phyloP scores from a whole-genome alignment of 2,888 invertebrate genomes.

The Mythimna albipuncta region DNA sequence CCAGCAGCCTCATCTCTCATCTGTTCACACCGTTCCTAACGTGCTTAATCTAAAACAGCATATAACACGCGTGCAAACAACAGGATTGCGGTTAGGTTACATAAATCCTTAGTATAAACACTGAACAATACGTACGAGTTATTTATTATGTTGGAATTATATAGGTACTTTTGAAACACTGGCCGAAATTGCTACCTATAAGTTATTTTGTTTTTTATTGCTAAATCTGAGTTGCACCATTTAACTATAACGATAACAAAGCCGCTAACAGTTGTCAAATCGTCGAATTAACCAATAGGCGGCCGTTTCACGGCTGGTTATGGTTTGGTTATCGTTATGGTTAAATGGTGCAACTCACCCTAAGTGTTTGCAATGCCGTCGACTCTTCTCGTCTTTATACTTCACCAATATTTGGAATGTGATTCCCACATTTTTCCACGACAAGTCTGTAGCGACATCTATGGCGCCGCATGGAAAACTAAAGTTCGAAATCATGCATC shows the following conservation, averaged over 20 bases:
- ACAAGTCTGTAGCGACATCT: background rate
- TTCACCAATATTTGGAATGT: too few relatives aligned
- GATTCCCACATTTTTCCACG: too few relatives aligned
- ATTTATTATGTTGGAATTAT: constrained; percentile 45
- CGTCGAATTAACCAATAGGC: too few relatives aligned
- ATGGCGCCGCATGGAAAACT: too few relatives aligned
- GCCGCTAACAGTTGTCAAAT: too few relatives aligned
- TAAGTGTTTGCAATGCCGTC: background rate
- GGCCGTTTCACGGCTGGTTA: too few relatives aligned
- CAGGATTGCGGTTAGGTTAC: constrained; percentile 58
- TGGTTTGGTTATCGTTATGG: too few relatives aligned
- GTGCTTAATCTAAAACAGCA: constrained; percentile 65
- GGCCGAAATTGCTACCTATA: background rate
- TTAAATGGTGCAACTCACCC: too few relatives aligned
- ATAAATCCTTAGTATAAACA: constrained; percentile 61
- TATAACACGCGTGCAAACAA: constrained; percentile 57
- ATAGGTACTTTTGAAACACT: constrained; percentile 21
- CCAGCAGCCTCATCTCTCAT: constrained; percentile 25
- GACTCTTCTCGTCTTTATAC: background rate
- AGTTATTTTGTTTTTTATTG: background rate
- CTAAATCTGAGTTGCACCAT: too few relatives aligned
- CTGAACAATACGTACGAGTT: constrained; percentile 40
- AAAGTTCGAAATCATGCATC: too few relatives aligned
- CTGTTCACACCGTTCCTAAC: constrained; percentile 38
- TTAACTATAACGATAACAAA: too few relatives aligned